phyloP scores from a whole-genome alignment of 2,797 vertebrate species.

The Bucorvus abyssinicus region DNA sequence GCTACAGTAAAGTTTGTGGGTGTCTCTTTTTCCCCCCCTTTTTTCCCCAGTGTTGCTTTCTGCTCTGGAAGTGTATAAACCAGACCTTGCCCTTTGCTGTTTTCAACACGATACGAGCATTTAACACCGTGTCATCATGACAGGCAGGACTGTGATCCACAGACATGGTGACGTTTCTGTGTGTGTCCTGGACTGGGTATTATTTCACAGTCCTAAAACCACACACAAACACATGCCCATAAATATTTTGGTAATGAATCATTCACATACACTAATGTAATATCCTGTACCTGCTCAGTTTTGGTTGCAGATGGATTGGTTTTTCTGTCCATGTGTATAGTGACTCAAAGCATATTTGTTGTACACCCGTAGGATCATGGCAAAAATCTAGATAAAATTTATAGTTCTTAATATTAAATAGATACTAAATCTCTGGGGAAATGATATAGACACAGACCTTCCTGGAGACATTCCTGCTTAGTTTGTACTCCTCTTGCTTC shows the following conservation, averaged over 20 bases:
- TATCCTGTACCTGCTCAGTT: not conserved
- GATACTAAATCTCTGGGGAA: not conserved
- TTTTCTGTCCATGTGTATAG: not conserved
- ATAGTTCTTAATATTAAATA: not conserved
- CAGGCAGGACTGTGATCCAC: not conserved
- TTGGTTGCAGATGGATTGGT: not conserved
- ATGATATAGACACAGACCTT: not conserved
- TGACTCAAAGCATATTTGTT: not conserved
- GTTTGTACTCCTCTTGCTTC: not conserved
- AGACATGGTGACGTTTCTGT: not conserved
- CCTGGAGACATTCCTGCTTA: not conserved
- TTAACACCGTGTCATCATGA: not conserved
- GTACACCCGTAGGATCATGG: not conserved
- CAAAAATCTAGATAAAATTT: not conserved
- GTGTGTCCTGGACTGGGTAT: not conserved
- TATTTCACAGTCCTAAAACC: not conserved
- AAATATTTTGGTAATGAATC: not conserved
- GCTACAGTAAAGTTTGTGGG: not conserved
- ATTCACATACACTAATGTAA: not conserved
- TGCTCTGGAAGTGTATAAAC: not conserved
- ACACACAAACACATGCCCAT: not conserved
- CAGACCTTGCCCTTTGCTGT: not conserved
- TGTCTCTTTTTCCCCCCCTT: fast-evolving
- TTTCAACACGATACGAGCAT: not conserved
- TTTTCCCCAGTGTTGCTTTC: not conserved